phyloP scores from a whole-genome alignment of 37 sponge, comb jelly and placozoan species.

The Beroe ovata region DNA sequence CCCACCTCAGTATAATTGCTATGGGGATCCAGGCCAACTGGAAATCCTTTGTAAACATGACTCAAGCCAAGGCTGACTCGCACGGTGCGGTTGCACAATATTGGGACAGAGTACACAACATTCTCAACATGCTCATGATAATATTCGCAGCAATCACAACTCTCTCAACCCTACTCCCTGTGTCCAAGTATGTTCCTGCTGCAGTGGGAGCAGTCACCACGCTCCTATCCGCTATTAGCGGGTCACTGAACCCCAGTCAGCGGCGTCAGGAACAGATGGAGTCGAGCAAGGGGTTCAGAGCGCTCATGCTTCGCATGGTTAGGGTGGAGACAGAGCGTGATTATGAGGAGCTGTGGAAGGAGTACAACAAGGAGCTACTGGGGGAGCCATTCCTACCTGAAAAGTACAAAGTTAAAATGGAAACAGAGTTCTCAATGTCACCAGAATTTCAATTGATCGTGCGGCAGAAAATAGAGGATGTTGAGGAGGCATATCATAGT shows the following conservation, averaged over 20 bases:
- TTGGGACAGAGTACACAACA: slow-evolving; percentile 22
- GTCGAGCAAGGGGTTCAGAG: slow-evolving; percentile 9
- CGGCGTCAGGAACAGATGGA: slow-evolving; percentile 4
- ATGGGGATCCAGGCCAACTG: slow-evolving; percentile 3
- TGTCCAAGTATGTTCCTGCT: background rate
- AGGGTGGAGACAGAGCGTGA: background rate
- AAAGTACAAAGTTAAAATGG: background rate
- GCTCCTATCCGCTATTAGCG: background rate
- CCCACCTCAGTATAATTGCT: too few species aligned
- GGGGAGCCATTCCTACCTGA: background rate
- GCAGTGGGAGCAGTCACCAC: slow-evolving; percentile 21
- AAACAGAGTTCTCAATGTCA: slow-evolving; percentile 1
- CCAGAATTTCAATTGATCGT: background rate
- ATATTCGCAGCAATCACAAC: background rate
- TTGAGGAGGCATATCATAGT: too few species aligned
- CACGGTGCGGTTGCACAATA: background rate
- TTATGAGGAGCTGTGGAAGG: slow-evolving; percentile 25
- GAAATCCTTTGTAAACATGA: slow-evolving; percentile 16
- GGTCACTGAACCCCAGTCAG: background rate
- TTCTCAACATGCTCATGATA: background rate
- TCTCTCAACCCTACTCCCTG: background rate
- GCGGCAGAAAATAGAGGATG: background rate
- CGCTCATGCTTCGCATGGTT: background rate
- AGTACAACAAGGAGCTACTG: slow-evolving; percentile 9
- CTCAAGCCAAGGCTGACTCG: background rate